These are phyloP conservation scores for Drosophila robusta DNA, from an alignment of 2,888 invertebrate genomes.

Conservation along the genomic window DNA sequence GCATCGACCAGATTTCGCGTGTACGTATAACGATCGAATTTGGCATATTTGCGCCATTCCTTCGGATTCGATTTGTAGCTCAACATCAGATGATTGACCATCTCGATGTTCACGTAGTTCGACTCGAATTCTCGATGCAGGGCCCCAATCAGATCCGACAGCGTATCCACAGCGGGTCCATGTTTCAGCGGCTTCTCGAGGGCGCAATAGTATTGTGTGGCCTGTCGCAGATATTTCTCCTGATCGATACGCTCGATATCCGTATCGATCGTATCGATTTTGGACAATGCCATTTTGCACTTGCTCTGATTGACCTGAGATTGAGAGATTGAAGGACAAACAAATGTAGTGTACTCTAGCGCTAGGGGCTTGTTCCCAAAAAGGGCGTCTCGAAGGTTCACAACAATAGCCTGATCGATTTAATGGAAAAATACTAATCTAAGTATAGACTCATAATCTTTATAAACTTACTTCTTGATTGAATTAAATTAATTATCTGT, in stretches of 20 bases:
- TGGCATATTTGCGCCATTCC: constrained; percentile 98
- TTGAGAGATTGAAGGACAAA: too few species aligned
- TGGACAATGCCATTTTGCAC: constrained; percentile 81
- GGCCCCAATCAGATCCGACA: constrained; percentile 89
- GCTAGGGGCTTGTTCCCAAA: too few species aligned
- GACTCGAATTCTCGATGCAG: constrained; percentile 91
- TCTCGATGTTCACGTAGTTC: constrained; percentile 95
- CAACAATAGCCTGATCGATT: constrained; percentile 2
- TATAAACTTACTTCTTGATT: constrained; percentile 52
- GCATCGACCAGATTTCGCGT: constrained; percentile 97
- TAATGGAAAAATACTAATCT: constrained; percentile 51
- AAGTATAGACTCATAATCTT: constrained; percentile 33
- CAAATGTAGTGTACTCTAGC: background rate
- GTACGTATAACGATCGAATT: constrained; percentile 96
- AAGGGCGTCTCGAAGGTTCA: background rate
- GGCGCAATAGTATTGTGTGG: constrained; percentile 83
- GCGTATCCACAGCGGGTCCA: constrained; percentile 84
- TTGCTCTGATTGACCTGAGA: constrained; percentile 79
- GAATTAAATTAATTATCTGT: constrained; percentile 70
- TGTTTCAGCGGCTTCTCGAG: constrained; percentile 84
- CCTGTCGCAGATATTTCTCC: constrained; percentile 83
- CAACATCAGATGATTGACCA: constrained; percentile 91
- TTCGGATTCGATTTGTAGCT: constrained; percentile 94
- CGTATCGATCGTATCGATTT: constrained; percentile 67
- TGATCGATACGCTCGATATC: constrained; percentile 81